Conservation (phyloP, 1,140 invertebrate genomes). For the Druon quercuslanigerum region DNA sequence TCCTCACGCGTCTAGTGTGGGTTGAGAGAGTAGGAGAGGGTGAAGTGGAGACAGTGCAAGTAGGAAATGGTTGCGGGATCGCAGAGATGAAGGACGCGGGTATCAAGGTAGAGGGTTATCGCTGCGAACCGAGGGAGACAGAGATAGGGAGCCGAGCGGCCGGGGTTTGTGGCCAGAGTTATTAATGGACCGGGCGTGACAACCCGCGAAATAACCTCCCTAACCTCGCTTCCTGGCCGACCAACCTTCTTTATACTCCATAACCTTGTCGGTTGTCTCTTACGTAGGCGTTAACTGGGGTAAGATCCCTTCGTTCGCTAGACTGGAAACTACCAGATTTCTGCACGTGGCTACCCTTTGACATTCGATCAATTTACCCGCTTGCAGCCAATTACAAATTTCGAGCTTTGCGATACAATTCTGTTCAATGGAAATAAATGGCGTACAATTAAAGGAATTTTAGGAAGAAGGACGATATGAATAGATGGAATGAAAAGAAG, state of each 20-base stretch:
- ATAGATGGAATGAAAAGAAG: too few species aligned
- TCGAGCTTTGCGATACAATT: too few species aligned
- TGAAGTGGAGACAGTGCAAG: constrained; percentile 13
- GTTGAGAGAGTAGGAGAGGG: constrained; percentile 33
- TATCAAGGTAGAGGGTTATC: neutral
- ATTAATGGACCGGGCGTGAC: constrained; percentile 70
- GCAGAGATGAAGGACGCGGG: constrained; percentile 39
- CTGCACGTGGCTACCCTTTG: too few species aligned
- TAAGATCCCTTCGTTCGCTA: constrained; percentile 56
- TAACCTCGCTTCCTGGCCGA: constrained; percentile 3
- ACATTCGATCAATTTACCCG: too few species aligned
- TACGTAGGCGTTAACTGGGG: constrained; percentile 59
- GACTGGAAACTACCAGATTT: too few species aligned
- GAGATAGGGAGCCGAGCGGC: constrained; percentile 29
- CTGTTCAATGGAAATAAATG: too few species aligned
- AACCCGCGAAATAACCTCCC: constrained; percentile 65
- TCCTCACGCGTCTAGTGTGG: constrained; percentile 61
- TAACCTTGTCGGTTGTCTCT: constrained; percentile 39
- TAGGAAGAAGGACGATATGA: too few species aligned
- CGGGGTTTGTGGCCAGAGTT: constrained; percentile 60
- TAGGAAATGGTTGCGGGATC: constrained; percentile 16
- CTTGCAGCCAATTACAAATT: too few species aligned
- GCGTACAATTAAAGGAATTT: too few species aligned
- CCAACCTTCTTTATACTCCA: constrained; percentile 43
- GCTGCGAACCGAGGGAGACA: constrained; percentile 30